These are phyloP conservation scores for Polyommatus iphigenia DNA, from an alignment of 2,888 invertebrate species.

Conservation along the genomic window DNA sequence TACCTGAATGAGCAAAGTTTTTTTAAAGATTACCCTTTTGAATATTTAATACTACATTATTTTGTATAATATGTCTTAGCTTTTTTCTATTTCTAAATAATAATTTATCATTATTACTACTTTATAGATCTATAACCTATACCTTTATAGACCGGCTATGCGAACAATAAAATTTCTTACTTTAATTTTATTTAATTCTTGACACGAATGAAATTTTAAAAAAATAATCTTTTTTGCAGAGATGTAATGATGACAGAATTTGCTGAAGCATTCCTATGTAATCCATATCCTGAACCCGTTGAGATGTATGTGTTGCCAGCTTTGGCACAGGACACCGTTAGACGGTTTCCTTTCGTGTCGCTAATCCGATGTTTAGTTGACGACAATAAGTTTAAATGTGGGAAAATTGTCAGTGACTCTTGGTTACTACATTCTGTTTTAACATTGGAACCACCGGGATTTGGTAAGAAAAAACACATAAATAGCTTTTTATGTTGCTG, in stretches of 20 bases:
- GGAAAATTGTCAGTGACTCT: slow-evolving; percentile 77
- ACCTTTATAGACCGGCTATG: too few species aligned
- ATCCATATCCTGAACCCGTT: slow-evolving; percentile 83
- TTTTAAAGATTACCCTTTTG: too few species aligned
- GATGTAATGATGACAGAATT: slow-evolving; percentile 77
- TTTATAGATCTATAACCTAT: too few species aligned
- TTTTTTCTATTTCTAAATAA: too few species aligned
- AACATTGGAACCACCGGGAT: slow-evolving; percentile 82
- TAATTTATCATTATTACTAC: too few species aligned
- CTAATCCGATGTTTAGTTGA: slow-evolving; percentile 69
- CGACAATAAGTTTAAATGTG: slow-evolving; percentile 62
- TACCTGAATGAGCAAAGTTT: background rate
- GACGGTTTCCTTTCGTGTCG: slow-evolving; percentile 76
- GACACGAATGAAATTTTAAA: too few species aligned
- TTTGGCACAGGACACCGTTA: slow-evolving; percentile 67
- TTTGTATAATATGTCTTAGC: too few species aligned
- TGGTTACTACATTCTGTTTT: slow-evolving; percentile 86
- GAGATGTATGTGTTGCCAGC: slow-evolving; percentile 86
- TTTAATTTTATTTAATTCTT: too few species aligned
- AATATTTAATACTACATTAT: too few species aligned
- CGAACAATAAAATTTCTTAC: too few species aligned
- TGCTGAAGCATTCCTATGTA: slow-evolving; percentile 83
- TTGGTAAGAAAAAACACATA: slow-evolving; percentile 73
- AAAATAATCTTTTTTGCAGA: slow-evolving; percentile 51
- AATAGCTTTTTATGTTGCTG: too few species aligned